Percentiles rank a stretch among this genome's conserved stretches.
Evolutionary conservation across 2,888 invertebrate species (phyloP).

Genomic region (Neocrepidodera transversa): DNA sequence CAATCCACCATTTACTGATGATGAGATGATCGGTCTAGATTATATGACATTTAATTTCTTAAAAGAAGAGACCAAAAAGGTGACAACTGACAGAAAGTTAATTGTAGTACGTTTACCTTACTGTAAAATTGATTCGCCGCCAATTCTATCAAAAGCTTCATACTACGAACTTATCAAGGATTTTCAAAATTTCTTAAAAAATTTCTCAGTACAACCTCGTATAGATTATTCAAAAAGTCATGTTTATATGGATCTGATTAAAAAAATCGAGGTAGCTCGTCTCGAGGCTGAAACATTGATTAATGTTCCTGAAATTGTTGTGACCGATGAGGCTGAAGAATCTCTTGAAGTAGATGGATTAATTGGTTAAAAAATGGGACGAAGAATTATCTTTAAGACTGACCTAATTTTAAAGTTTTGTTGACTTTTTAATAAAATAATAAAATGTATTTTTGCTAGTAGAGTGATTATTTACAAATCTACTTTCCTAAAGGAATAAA

Average conservation of each 20-base stretch:
- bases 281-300: slow-evolving; percentile 39
- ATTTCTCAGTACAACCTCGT: slow-evolving; percentile 35
- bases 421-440: too few species aligned
- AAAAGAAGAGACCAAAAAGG: slow-evolving; percentile 38
- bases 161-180: slow-evolving; percentile 44
- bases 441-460: too few species aligned
- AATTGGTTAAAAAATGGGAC: slow-evolving; percentile 29
- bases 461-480: too few species aligned
- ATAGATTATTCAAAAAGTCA: slow-evolving; percentile 31
- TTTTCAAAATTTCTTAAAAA: slow-evolving; percentile 39
- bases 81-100: slow-evolving; percentile 35
- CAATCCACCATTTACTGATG: slow-evolving; percentile 37
- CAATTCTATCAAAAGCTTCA: slow-evolving; percentile 35
- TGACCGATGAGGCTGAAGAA: slow-evolving; percentile 43
- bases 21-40: slow-evolving; percentile 37
- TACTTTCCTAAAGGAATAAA: too few species aligned
- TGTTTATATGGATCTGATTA: slow-evolving; percentile 37
- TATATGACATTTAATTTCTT: slow-evolving; percentile 38
- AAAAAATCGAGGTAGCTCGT: slow-evolving; percentile 39
- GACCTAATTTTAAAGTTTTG: too few species aligned
- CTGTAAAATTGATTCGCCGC: slow-evolving; percentile 40
- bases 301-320: slow-evolving; percentile 42
- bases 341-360: slow-evolving; percentile 41
- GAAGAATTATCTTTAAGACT: too few species aligned
- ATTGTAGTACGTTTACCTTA: slow-evolving; percentile 41